Evolutionary conservation across 2,113 vertebrate species (phyloP).

Genomic region (Mormyrus iriodes): DNA sequence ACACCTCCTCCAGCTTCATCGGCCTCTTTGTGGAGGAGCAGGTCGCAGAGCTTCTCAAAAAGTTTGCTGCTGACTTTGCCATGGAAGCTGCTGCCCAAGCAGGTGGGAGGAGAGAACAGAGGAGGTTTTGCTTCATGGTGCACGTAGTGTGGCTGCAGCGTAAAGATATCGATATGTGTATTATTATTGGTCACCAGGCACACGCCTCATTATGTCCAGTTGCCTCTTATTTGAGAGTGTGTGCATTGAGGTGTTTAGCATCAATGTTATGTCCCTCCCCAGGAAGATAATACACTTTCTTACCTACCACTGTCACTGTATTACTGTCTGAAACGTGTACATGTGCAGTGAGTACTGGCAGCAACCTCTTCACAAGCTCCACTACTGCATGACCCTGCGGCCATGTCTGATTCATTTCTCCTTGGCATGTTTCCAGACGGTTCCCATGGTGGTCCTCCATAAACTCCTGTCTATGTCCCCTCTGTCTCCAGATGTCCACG

Average conservation of each 20-base stretch:
- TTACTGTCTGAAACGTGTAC: background rate
- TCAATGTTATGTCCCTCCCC: background rate
- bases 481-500: conserved; percentile 71
- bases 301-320: background rate
- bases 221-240: background rate
- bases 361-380: background rate
- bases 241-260: background rate
- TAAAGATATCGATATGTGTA: background rate
- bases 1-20: conserved; percentile 90
- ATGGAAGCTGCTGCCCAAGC: conserved; percentile 82
- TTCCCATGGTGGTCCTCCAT: background rate
- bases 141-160: background rate
- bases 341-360: background rate
- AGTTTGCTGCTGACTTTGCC: conserved; percentile 86
- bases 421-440: background rate
- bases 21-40: conserved; percentile 96
- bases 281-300: background rate
- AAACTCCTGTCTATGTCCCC: background rate
- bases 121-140: background rate
- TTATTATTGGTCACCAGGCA: background rate
- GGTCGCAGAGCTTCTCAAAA: conserved; percentile 86
- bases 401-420: no score
- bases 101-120: conserved; percentile 53
- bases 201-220: background rate
- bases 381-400: no score